phyloP scores from a whole-genome alignment of 2,797 vertebrate genomes.

The Choloepus didactylus region DNA sequence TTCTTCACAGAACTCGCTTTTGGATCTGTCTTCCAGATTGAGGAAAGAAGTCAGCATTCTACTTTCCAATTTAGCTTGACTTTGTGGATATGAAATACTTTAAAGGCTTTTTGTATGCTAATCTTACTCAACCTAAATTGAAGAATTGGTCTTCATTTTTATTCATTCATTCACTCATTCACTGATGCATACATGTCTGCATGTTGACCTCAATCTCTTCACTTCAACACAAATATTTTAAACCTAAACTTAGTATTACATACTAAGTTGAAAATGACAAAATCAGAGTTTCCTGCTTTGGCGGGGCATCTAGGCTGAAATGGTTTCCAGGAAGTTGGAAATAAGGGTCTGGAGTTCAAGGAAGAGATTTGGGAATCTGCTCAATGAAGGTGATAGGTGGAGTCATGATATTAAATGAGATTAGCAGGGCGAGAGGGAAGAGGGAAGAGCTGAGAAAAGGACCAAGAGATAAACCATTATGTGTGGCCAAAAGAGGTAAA shows the following conservation, averaged over 20 bases:
- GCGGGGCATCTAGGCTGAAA: neutral
- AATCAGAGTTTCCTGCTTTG: neutral
- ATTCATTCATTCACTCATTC: neutral
- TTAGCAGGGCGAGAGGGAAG: neutral
- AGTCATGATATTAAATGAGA: slow-evolving; percentile 20
- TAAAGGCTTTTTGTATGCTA: neutral
- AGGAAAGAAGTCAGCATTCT: neutral
- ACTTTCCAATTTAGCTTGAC: slow-evolving; percentile 58
- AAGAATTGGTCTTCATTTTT: neutral
- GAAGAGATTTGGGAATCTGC: neutral
- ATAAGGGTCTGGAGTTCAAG: neutral
- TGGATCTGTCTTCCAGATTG: neutral
- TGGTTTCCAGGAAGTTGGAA: slow-evolving; percentile 12
- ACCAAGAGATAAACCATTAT: neutral
- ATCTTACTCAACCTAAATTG: neutral
- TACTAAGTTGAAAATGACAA: neutral
- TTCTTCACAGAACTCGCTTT: slow-evolving; percentile 7
- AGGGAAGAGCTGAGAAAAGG: neutral
- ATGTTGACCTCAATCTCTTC: neutral
- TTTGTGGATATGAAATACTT: neutral
- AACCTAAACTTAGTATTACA: neutral
- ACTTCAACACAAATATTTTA: slow-evolving; percentile 5
- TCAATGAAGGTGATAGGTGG: neutral
- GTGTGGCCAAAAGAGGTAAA: neutral
- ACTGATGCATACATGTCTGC: neutral